Evolutionary conservation across 53 echinoderm and acorn worm genomes (phyloP).

Genomic region (Henricia sp.): DNA sequence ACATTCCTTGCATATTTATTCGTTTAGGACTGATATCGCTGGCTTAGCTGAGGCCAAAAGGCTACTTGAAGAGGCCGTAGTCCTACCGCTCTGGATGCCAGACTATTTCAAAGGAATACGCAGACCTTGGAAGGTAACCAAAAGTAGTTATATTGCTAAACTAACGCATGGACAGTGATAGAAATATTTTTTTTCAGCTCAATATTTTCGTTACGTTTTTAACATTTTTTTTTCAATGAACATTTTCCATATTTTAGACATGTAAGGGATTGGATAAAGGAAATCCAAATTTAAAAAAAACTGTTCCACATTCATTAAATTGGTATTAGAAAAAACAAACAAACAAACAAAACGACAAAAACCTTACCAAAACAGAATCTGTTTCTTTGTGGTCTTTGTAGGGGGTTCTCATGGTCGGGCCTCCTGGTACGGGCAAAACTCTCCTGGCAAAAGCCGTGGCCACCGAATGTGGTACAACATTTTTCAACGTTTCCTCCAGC

Average conservation of each 20-base stretch:
- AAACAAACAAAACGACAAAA: too few relatives aligned
- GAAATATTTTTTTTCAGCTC: not conserved
- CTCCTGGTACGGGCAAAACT: slow-evolving; percentile 95
- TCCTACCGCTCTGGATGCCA: slow-evolving; percentile 96
- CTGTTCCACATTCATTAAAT: too few relatives aligned
- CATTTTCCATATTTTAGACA: too few relatives aligned
- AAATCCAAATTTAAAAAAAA: not conserved
- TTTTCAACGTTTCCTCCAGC: slow-evolving; percentile 94
- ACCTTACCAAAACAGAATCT: too few relatives aligned
- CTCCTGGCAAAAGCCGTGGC: slow-evolving; percentile 92
- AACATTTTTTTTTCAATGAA: too few relatives aligned
- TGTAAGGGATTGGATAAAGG: not conserved
- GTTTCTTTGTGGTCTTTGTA: slow-evolving; percentile 47
- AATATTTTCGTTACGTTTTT: too few relatives aligned
- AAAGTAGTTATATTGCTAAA: too few relatives aligned
- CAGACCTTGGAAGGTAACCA: slow-evolving; percentile 93
- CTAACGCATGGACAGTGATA: too few relatives aligned
- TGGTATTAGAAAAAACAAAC: too few relatives aligned
- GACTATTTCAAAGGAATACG: slow-evolving; percentile 99
- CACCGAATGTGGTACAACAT: slow-evolving; percentile 93
- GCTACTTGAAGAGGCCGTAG: slow-evolving; percentile 95
- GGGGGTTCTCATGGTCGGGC: slow-evolving; percentile 95
- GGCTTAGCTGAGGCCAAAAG: slow-evolving; percentile 94
- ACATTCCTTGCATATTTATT: not conserved
- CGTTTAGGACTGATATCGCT: slow-evolving; percentile 86